Conservation (phyloP, 1,140 invertebrate genomes). For the Apis laboriosa region DNA sequence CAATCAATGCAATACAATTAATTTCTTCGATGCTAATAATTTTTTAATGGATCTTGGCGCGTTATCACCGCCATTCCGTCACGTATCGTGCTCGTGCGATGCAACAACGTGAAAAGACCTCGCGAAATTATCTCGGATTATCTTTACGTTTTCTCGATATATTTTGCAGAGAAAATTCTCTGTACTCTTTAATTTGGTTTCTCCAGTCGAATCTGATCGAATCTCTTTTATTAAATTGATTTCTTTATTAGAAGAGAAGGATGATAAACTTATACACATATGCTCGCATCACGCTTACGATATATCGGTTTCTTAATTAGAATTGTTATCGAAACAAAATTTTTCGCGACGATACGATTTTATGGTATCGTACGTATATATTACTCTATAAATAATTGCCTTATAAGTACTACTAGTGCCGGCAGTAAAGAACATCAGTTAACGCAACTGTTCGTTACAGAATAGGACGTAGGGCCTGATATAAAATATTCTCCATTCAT, state of each 20-base stretch:
- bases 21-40: conserved; percentile 57
- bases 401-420: conserved; percentile 29
- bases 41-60: conserved; percentile 51
- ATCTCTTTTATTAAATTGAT: not conserved
- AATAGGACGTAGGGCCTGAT: not conserved
- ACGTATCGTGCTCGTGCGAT: conserved; percentile 41
- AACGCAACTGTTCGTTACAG: not conserved
- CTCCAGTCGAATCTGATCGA: no score
- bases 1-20: conserved; percentile 50
- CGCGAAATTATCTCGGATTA: not conserved
- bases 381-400: conserved; percentile 40
- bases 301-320: conserved; percentile 4
- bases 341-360: not conserved
- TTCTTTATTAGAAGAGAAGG: conserved; percentile 20
- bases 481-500: no score
- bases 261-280: conserved; percentile 26
- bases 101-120: not conserved
- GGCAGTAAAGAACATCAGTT: not conserved
- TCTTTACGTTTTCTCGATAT: not conserved
- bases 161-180: no score
- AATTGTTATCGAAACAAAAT: not conserved
- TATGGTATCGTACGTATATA: conserved; percentile 8
- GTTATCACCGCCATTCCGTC: conserved; percentile 53
- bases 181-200: not conserved
- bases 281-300: not conserved